Conservation (phyloP, 2,888 invertebrate species). For the Eupithecia inturbata region DNA sequence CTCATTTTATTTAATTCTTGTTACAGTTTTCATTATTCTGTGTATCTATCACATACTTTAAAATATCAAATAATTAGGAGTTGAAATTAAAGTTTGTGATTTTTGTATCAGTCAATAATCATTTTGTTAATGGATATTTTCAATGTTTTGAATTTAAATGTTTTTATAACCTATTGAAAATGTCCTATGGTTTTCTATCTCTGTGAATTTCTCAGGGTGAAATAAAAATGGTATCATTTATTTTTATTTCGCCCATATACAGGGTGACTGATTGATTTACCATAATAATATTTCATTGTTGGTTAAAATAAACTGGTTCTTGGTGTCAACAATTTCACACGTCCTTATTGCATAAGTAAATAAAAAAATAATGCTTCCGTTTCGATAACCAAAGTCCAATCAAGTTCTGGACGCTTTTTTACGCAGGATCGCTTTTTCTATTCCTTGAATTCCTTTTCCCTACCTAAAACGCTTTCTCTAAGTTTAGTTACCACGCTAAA, state of each 20-base stretch:
- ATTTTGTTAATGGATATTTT: constrained; percentile 24
- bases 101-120: constrained; percentile 6
- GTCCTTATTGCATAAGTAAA: too few relatives aligned
- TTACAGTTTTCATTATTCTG: constrained; percentile 24
- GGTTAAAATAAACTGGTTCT: background rate
- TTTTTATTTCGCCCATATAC: constrained; percentile 42
- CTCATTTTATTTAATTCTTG: constrained; percentile 27
- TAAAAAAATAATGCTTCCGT: too few relatives aligned
- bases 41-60: constrained; percentile 28
- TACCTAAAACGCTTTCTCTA: background rate
- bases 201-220: constrained; percentile 26
- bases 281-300: background rate
- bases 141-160: constrained; percentile 5
- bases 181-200: constrained; percentile 16
- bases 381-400: background rate
- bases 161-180: constrained; percentile 17
- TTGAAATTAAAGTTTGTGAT: constrained; percentile 9
- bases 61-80: background rate
- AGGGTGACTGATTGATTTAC: constrained; percentile 34
- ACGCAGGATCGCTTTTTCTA: background rate
- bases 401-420: background rate
- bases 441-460: background rate
- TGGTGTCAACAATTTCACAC: too few relatives aligned
- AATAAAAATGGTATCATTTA: constrained; percentile 23
- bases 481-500: background rate